Conservation (phyloP, 2,888 invertebrate genomes). For the Eupithecia exiguata region DNA sequence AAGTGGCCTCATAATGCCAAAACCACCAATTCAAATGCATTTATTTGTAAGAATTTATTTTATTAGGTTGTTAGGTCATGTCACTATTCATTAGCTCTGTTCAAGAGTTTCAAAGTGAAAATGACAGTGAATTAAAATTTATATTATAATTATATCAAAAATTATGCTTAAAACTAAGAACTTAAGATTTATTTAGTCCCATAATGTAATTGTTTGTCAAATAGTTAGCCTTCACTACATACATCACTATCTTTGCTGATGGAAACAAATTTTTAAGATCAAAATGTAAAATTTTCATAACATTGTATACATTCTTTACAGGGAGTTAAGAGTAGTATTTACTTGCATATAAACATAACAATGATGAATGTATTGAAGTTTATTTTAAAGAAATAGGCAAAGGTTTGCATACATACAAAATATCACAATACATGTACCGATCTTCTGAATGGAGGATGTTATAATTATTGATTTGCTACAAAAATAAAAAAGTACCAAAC, state of each 20-base stretch:
- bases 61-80: neutral
- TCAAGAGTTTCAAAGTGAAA: neutral
- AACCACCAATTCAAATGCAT: neutral
- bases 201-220: neutral
- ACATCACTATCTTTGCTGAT: neutral
- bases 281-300: neutral
- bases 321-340: neutral
- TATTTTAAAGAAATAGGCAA: slow-evolving; percentile 2
- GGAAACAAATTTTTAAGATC: neutral
- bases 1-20: neutral
- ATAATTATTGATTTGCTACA: neutral
- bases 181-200: slow-evolving; percentile 27
- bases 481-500: neutral
- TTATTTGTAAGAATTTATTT: neutral
- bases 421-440: neutral
- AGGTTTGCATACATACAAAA: slow-evolving; percentile 17
- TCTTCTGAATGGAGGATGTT: neutral
- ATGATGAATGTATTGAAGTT: slow-evolving; percentile 24
- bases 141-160: neutral
- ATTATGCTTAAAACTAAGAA: neutral
- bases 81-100: neutral
- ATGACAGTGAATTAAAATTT: neutral
- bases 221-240: slow-evolving; percentile 4
- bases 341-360: neutral
- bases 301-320: neutral